Evolutionary conservation across 2,797 vertebrate genomes (phyloP), one percentile per base, ranked within the genome.

Genomic region (Labeo calbasu): DNA sequence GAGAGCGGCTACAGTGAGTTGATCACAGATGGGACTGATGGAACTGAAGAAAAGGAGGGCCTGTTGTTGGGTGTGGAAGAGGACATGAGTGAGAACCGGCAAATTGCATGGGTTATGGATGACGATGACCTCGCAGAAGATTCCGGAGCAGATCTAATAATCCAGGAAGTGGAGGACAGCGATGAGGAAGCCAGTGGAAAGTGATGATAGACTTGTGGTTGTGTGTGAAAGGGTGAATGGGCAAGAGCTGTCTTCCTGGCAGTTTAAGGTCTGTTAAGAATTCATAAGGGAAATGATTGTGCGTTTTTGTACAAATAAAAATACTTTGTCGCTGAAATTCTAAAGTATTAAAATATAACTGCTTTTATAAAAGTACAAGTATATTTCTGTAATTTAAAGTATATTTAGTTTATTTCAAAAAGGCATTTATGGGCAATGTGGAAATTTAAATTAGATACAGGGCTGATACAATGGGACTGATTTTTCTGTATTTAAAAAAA

Each of bases 121-220:
- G 93, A 94, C 2, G 96, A 96, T 2, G 95, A 96, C 89, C 94
- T 98, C 15, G 98, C 98, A 0, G 97, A 97, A 88, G 97, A 98
- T 48, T 97, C 97, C 0, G 98, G 98, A 0, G 95, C 92, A 0
- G 98, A 98, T 87, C 93, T 99, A 89, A 97, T 99, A 84, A 99
- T 99, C 86, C 97, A 98, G 83, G 97, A 99, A 57, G 97, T 99
- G 65, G 98, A 99, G 0, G 96, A 99, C 88, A 99, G 98, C 4
- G 98, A 99, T 0, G 98, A 98, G 40, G 97, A 97, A 79, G 91
- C 95, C 43, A 94, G 97, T 17, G 92, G 91, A 92, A 92, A 86
- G 15, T 57, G 84, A 89, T 36, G 57, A 88, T 46, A 5, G 2
- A 43, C 50, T 69, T 51, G 53, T 8, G 75, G 50, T 55, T 23